Evolutionary conservation across 2,888 invertebrate species (phyloP).

Genomic region (Drosophila sordidapex): DNA sequence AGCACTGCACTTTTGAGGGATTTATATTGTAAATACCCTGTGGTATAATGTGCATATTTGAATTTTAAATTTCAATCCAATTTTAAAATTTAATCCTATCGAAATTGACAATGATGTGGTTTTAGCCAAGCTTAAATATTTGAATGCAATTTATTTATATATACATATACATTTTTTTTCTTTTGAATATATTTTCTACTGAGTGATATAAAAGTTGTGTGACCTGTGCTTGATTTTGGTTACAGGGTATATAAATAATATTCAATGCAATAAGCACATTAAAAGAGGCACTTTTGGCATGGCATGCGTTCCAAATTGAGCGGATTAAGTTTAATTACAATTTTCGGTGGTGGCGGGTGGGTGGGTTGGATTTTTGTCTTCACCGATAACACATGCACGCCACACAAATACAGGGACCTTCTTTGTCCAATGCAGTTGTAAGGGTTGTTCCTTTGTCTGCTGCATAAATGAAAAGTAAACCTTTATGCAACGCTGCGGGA

Average conservation of each 20-base stretch:
- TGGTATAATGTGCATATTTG: neutral
- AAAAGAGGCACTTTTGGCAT: conserved; percentile 51
- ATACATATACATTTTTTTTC: too few species aligned
- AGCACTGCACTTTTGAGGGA: neutral
- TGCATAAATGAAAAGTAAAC: conserved; percentile 72
- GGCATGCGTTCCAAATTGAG: conserved; percentile 77
- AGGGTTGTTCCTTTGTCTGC: conserved; percentile 70
- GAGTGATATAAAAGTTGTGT: too few species aligned
- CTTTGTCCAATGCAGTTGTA: conserved; percentile 61
- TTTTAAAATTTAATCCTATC: rapidly evolving
- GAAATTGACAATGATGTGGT: neutral
- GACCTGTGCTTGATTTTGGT: neutral
- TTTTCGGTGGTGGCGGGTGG: conserved; percentile 51
- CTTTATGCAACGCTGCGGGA: conserved; percentile 72
- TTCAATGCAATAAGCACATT: conserved; percentile 34
- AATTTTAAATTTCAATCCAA: neutral
- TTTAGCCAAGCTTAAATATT: neutral
- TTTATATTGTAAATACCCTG: conserved; percentile 25
- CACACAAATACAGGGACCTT: conserved; percentile 13
- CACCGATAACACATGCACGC: conserved; percentile 9
- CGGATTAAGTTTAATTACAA: conserved; percentile 83
- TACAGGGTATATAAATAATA: conserved; percentile 37
- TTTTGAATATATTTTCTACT: neutral
- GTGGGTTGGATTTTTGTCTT: neutral
- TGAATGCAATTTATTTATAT: neutral